Percentiles rank a stretch among this genome's conserved stretches.
Evolutionary conservation across 2,888 invertebrate genomes (phyloP).

Genomic region (Deilephila elpenor): DNA sequence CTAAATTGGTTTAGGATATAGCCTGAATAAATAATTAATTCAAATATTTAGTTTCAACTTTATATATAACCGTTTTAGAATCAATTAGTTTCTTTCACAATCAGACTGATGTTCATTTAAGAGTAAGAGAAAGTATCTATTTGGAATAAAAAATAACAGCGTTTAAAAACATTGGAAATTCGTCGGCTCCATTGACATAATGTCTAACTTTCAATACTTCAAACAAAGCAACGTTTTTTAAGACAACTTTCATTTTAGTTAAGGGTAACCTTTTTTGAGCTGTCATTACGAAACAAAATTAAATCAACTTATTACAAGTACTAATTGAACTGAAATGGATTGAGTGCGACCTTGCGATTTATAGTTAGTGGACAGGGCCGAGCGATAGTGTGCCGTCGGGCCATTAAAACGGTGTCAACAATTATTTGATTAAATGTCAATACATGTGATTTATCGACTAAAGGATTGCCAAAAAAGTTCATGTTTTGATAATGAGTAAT

Average conservation of each 20-base stretch:
- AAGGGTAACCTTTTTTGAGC: constrained; percentile 15
- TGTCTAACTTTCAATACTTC: not conserved
- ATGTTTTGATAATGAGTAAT: too few species aligned
- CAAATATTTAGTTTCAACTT: too few species aligned
- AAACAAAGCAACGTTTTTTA: not conserved
- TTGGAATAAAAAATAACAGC: too few species aligned
- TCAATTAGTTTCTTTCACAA: too few species aligned
- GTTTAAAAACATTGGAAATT: too few species aligned
- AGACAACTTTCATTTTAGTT: constrained; percentile 19
- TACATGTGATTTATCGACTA: not conserved
- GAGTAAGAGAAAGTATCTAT: too few species aligned
- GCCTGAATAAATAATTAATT: too few species aligned
- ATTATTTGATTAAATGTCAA: not conserved
- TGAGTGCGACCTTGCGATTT: constrained; percentile 57
- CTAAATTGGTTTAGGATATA: too few species aligned
- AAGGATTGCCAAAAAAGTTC: too few species aligned
- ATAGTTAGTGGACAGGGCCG: constrained; percentile 45
- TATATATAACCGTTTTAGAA: too few species aligned
- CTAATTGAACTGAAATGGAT: constrained; percentile 41
- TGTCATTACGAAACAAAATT: constrained; percentile 23
- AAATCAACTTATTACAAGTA: constrained; percentile 20
- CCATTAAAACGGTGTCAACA: constrained; percentile 35
- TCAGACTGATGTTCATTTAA: too few species aligned
- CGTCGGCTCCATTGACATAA: not conserved
- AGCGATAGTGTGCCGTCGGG: constrained; percentile 36